Evolutionary conservation across 2,113 vertebrate genomes (phyloP), one percentile per base, ranked within the genome.

Genomic region (Microtus richardsoni): DNA sequence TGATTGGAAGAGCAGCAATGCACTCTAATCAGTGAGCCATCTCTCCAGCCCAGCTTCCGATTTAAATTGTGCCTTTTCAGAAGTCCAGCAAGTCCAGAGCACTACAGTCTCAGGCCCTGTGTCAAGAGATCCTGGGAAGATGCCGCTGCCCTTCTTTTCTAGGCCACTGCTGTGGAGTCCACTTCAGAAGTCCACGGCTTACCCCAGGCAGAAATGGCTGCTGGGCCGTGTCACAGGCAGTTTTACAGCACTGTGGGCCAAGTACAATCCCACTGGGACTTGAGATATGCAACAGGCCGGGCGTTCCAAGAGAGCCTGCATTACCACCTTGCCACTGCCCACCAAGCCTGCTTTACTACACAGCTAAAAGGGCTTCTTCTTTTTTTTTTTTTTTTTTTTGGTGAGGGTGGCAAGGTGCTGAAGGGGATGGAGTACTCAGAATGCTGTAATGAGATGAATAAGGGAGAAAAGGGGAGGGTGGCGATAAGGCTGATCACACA

Each of bases 41-140:
- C 41, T 33, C 24, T 85, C 82, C 8, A 47, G 60, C 26, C 58
- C 64, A 70, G 47, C 41, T 52, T 26, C 26, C 4, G 0, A 74
- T 33, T 75, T 95, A 12, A 75, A 74, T 13, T 87, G 68, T 80
- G 22, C 8, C 80, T 88, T 91, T 89, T 39, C 49, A 89, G 60
- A 88, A 77, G 44, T 52, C 12, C 52, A 16, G 5, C 12, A 85
- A 22, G 19, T 41, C 36, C 2, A 60, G 14, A 54, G 52, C 19
- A 30, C 52, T 33, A 12, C 5, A 28, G 11, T 10, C 4, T 39
- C 49, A 86, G 80, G 47, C 11, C 8, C 91, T 88, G 54, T 41
- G 70, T 91, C 49, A 39, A 41, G 62, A 21, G 49, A 44, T 26
- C 86, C 90, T 49, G 14, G 79, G 44, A 80, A 71, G 74, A 30